Conservation (phyloP, 1,140 invertebrate species). For the Mizuhopecten yessoensis region DNA sequence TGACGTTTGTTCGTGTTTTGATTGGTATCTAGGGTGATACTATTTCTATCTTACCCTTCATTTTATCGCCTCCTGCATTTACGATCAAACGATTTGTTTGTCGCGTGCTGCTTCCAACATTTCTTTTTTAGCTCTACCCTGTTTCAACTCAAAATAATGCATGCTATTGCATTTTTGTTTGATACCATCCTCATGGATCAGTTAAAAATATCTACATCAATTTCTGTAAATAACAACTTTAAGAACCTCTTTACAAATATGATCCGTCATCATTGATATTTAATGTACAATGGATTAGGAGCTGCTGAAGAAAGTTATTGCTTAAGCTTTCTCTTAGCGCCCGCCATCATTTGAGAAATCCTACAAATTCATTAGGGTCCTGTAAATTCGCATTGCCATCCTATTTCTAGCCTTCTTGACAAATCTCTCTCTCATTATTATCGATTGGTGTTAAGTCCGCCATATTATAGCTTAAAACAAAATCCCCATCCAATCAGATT, state of each 20-base stretch:
- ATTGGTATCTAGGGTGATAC: too few species aligned
- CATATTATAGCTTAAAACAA: neutral
- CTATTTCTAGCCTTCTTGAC: conserved; percentile 3
- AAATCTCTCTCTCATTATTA: neutral
- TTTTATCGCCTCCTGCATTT: too few species aligned
- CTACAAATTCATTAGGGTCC: conserved; percentile 17
- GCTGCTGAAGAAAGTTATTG: too few species aligned
- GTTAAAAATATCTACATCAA: neutral
- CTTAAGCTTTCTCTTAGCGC: neutral
- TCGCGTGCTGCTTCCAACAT: too few species aligned
- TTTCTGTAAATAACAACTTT: neutral
- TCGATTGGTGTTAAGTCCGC: conserved; percentile 21
- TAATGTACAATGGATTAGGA: too few species aligned
- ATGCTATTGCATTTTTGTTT: neutral
- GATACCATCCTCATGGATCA: neutral
- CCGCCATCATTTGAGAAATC: neutral
- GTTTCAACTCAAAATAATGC: too few species aligned
- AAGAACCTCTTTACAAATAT: neutral
- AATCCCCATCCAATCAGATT: conserved; percentile 16
- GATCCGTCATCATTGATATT: too few species aligned
- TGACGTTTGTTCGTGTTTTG: too few species aligned
- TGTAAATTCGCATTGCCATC: neutral
- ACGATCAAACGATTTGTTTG: too few species aligned
- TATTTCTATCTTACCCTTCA: too few species aligned
- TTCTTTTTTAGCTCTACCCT: too few species aligned